Evolutionary conservation across 2,888 invertebrate species (phyloP).

Genomic region (Candidula unifasciata): DNA sequence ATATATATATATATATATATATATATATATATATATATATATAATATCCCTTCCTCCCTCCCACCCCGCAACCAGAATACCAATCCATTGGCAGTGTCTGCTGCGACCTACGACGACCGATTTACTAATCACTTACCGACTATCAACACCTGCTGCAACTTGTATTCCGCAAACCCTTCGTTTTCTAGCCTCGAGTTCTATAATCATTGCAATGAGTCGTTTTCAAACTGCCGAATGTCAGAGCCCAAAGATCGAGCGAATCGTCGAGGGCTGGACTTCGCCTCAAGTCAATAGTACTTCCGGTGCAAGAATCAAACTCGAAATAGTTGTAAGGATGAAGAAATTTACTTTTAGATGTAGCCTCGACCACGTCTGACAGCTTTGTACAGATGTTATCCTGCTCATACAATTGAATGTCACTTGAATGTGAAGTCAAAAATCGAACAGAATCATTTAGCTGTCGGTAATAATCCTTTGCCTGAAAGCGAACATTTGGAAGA

Average conservation of each 20-base stretch:
- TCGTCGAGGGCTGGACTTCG: slow-evolving; percentile 5
- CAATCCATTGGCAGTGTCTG: neutral
- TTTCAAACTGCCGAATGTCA: neutral
- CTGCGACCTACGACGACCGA: slow-evolving; percentile 14
- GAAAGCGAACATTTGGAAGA: too few relatives aligned
- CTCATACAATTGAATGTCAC: too few relatives aligned
- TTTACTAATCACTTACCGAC: slow-evolving; percentile 22
- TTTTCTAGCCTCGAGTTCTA: slow-evolving; percentile 1
- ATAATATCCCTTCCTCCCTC: too few relatives aligned
- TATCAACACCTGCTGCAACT: slow-evolving; percentile 1
- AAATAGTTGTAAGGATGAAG: neutral
- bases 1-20: too few relatives aligned
- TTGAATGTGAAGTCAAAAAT: neutral
- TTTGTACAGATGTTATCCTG: too few relatives aligned
- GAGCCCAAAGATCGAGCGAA: neutral
- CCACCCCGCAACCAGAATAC: neutral
- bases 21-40: too few relatives aligned
- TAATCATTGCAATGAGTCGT: neutral
- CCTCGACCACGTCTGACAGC: too few relatives aligned
- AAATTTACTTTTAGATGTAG: too few relatives aligned
- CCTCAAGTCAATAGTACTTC: neutral
- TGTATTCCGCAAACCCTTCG: neutral
- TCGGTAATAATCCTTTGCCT: slow-evolving; percentile 22
- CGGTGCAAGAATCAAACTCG: neutral
- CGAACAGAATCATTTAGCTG: neutral